Percentiles rank a stretch among this genome's conserved stretches.
These are phyloP conservation scores for Ptychochromis oligacanthus DNA, from an alignment of 2,113 vertebrate genomes.

Conservation along the genomic window DNA sequence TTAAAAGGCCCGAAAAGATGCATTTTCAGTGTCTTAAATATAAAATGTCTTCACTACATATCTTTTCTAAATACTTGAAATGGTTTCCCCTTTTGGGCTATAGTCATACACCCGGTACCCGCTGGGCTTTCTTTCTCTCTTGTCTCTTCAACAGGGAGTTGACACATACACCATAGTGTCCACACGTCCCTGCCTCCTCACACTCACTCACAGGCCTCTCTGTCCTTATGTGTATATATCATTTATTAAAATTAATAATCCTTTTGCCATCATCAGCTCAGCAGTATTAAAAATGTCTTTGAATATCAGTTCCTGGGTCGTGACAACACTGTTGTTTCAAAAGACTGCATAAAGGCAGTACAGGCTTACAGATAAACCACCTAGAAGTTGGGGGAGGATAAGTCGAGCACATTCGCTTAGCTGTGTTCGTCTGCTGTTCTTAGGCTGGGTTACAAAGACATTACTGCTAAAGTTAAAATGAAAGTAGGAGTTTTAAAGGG, in stretches of 20 bases:
- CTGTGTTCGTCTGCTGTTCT: conserved; percentile 6
- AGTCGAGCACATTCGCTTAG: conserved; percentile 32
- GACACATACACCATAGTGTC: background rate
- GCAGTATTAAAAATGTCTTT: background rate
- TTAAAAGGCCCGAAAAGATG: conserved; percentile 30
- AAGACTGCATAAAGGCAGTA: conserved; percentile 13
- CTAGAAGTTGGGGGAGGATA: conserved; percentile 27
- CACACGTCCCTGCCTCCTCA: background rate
- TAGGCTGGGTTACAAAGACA: conserved; percentile 15
- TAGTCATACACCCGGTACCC: background rate
- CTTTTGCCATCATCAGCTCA: background rate
- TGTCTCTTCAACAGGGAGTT: background rate
- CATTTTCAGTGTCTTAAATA: conserved; percentile 29
- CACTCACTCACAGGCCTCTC: background rate
- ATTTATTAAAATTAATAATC: background rate
- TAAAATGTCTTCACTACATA: background rate
- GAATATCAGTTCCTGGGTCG: background rate
- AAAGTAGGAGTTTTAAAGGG: conserved; percentile 1
- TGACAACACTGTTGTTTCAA: background rate
- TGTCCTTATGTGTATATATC: background rate
- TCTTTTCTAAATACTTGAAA: background rate
- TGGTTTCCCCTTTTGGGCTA: background rate
- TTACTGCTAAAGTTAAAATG: background rate
- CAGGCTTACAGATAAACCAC: conserved; percentile 26
- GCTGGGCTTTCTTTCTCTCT: background rate